Base-by-base conservation (phyloP, 2,888 invertebrate species). In the Lissonota sp. region DNA sequence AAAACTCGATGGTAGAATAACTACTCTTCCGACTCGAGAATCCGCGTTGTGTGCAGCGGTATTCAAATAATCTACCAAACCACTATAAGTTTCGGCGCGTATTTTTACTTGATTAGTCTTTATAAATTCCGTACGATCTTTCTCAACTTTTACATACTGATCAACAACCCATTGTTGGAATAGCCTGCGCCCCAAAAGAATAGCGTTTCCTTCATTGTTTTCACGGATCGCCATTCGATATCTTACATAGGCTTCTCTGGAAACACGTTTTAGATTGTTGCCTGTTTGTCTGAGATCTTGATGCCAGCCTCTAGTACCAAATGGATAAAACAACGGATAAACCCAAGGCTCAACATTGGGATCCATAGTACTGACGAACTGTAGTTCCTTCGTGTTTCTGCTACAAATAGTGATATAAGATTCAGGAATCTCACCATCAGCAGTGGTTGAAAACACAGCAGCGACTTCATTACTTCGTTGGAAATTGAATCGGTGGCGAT, bases 1-100 rank as follows among this genome's bases (percentile, higher is more conserved):
- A 46, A 84, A 86, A 0, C 70, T 82, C 12, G 83, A 85, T n/a
- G 84, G 85, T 26, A 85, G 62, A 49, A 85, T 84, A 5, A 83
- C 69, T 12, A 80, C 62, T 74, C 66, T 76, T 39, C 82, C 84
- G n/a, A 82, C 40, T 42, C 69, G 74, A 58, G 12, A 60, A 42
- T 64, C 60, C 6, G 79, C 37, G 42, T 66, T 64, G 10, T 71
- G 26, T 12, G 66, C 69, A 12, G 12, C 26, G 26, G 26, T 26
- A 26, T 26, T 26, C 26, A 26, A 26, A 26, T 26, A 26, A 26
- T 82, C 74, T 55, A 64, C 51, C 7, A 84, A 62, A 51, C 80
- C 80, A 51, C 64, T 44, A 53, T 83, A 83, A 6, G 78, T 63
- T 60, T 82, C 80, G 37, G 77, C 78, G 37, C 83, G 69, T 53